Evolutionary conservation across 2,888 invertebrate genomes (phyloP), one percentile per base, ranked within the genome.

Genomic region (Tachina grossa): DNA sequence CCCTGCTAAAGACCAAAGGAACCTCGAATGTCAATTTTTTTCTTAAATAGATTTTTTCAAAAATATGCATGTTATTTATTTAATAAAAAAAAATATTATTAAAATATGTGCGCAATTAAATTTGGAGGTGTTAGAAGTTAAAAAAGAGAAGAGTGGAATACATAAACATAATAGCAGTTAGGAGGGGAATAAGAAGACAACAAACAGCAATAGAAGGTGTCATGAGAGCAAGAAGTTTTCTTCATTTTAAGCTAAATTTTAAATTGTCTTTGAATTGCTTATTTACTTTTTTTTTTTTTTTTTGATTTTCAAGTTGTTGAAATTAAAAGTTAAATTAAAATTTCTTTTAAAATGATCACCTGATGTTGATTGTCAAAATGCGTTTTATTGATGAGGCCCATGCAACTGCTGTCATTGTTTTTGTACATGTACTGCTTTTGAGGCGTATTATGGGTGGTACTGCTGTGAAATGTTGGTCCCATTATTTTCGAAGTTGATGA

Each of bases 21-120:
- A 75, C 85, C 87, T 89, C 91, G 91, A 92, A 91, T 91, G 91
- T 92, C 92, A 92, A 91, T 91, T 87, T 87, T n/a, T 31, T 87
- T 86, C 49, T 57, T 49, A 31, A 16, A 45, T 9, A 68, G 68
- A 78, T 47, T 41, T 49, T 13, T 16, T 2, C 39, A 69, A 51
- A 22, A 65, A 13, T 6, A 19, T 57, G 31, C 13, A 16, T 47
- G 16, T 22, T 39, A 53, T 39, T 65, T 47, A 49, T 53, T 51
- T 45, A 22, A 71, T 53, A 47, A 47, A 53, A 39, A 51, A 31
- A 59, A 39, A 47, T 57, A 74, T 49, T 51, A n/a, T n/a, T n/a
- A n/a, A 51, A 57, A 53, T 55, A 41, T 22, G 72, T 86, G 57
- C 53, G 47, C 51, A 16, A n/a, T 16, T 45, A 53, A 41, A 49